Evolutionary conservation across 2,113 vertebrate genomes (phyloP).

Genomic region (Aphyosemion australe): DNA sequence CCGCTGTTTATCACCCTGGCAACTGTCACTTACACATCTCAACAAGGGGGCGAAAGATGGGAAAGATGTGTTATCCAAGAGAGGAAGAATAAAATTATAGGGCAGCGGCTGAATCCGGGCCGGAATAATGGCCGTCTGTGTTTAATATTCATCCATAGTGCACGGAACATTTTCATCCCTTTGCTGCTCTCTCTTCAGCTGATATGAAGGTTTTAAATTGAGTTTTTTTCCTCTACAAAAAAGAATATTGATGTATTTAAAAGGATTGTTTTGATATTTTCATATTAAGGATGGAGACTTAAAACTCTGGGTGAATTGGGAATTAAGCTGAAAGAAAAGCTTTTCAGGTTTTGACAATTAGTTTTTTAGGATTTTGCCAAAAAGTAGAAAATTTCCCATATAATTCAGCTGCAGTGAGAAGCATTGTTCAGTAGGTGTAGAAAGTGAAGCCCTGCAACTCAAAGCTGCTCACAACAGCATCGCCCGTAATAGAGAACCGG

Average conservation of each 20-base stretch:
- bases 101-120: conserved; percentile 19
- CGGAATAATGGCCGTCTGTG: conserved; percentile 14
- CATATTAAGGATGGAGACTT: neutral
- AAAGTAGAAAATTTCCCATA: conserved; percentile 21
- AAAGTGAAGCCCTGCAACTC: conserved; percentile 23
- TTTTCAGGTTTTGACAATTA: neutral
- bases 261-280: conserved; percentile 8
- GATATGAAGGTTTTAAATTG: too few relatives aligned
- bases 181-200: neutral
- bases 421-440: conserved; percentile 36
- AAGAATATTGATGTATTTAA: conserved; percentile 16
- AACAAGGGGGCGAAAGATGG: conserved; percentile 53
- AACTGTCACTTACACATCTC: conserved; percentile 63
- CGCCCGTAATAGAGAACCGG: conserved; percentile 18
- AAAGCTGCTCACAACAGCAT: conserved; percentile 11
- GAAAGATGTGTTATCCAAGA: conserved; percentile 60
- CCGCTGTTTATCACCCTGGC: conserved; percentile 63
- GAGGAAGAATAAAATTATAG: conserved; percentile 48
- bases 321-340: neutral
- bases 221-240: neutral
- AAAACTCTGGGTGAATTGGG: neutral
- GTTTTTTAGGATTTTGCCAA: conserved; percentile 12
- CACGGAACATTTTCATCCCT: conserved; percentile 26
- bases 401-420: conserved; percentile 46
- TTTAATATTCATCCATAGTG: conserved; percentile 25